Base-by-base conservation (phyloP, 35 echinoderm and acorn worm species). In the Nesometra sesokonis region DNA sequence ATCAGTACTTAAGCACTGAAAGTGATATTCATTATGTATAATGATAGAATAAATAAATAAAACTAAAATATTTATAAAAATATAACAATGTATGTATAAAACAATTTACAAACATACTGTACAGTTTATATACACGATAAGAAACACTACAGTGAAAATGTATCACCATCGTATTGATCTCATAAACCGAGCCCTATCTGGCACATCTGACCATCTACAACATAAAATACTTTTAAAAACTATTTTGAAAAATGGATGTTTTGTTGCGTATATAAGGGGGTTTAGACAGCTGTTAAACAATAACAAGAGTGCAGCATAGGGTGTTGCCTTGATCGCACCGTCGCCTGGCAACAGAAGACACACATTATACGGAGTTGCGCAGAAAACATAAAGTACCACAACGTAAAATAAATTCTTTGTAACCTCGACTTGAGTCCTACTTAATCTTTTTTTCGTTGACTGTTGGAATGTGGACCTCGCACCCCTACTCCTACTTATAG, bases 321-420 rank as follows among this genome's bases (percentile, higher is more conserved):
- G 94, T 15, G 52, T 67, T 19, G 52, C 52, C 23, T 93, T 86
- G 57, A 97, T 87, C 30, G 94, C 88, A 83, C 93, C 94, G 36
- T 89, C 89, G 31, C 80, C 31, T 47, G 94, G 94, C 23, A 97
- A 88, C 67, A 97, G 88, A 34, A 97, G 39, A 87, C 91, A 90
- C 0, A 87, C 86, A 80, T 91, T 91, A 38, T 97, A 97, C 7
- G 94, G 94, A 9, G 94, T 97, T 38, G 93, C 91, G 84, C 91
- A 97, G 31, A 97, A 33, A 32, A 91, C 35, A 81, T 93, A 93
- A 3, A 91, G 91, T 37, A 82, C 85, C 8, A 93, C 91, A 21
- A 93, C 91, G 89, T 93, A 93, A 77, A 97, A 97, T 57, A 97
- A 78, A 80, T 93, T 97, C 87, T 97, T 93, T 36, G 94, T 93